Evolutionary conservation across 2,888 invertebrate species (phyloP).

Genomic region (Dynastes hyllus): DNA sequence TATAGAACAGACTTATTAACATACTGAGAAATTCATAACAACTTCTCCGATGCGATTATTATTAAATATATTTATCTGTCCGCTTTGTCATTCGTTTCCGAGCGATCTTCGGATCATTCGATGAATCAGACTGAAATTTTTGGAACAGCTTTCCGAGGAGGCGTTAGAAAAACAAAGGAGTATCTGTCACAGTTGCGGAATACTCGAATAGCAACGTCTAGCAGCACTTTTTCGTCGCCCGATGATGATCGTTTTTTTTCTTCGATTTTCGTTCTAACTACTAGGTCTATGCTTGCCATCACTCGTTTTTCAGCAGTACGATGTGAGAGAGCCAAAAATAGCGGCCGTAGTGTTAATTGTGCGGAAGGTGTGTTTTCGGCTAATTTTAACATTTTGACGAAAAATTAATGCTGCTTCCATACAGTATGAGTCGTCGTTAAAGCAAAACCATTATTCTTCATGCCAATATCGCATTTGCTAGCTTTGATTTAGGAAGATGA

Average conservation of each 20-base stretch:
- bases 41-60: no score
- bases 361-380: slow-evolving; percentile 41
- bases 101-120: not conserved
- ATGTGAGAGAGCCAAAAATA: slow-evolving; percentile 16
- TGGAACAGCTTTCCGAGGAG: not conserved
- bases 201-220: not conserved
- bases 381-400: slow-evolving; percentile 45
- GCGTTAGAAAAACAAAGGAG: slow-evolving; percentile 26
- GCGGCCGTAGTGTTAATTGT: slow-evolving; percentile 15
- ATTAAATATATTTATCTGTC: no score
- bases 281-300: not conserved
- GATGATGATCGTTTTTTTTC: not conserved
- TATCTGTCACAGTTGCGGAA: slow-evolving; percentile 16
- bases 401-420: slow-evolving; percentile 10
- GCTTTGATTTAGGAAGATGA: not conserved
- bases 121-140: slow-evolving; percentile 11
- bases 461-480: not conserved
- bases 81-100: not conserved
- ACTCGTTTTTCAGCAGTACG: not conserved
- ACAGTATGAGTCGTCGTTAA: slow-evolving; percentile 3
- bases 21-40: no score
- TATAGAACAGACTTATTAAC: no score
- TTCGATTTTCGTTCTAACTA: not conserved
- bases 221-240: not conserved
- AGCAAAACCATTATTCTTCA: slow-evolving; percentile 9